phyloP scores from a whole-genome alignment of 2,797 vertebrate species.

The Pseudochaenichthys georgianus region DNA sequence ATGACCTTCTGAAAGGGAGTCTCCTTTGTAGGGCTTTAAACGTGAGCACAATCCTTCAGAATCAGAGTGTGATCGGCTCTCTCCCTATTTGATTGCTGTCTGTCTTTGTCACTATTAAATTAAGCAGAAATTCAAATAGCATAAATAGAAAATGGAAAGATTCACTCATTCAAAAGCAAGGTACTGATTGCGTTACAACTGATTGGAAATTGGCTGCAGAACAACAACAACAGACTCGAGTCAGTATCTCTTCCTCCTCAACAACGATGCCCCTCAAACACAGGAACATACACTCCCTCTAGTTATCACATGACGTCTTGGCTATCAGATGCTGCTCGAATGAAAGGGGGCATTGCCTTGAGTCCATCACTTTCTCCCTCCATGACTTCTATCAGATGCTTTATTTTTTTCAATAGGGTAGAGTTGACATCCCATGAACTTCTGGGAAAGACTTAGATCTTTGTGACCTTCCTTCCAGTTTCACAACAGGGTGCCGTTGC shows the following conservation, averaged over 20 bases:
- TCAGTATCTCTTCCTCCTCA: slow-evolving; percentile 1
- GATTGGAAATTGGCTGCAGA: background rate
- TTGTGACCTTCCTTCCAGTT: slow-evolving; percentile 6
- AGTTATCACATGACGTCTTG: slow-evolving; percentile 50
- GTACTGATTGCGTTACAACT: background rate
- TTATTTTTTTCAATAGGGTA: background rate
- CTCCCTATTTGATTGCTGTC: no score
- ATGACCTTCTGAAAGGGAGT: background rate
- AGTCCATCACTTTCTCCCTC: background rate
- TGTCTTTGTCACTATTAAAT: no score
- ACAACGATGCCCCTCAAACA: background rate
- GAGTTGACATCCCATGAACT: background rate
- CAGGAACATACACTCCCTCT: slow-evolving; percentile 15
- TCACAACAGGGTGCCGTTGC: slow-evolving; percentile 28
- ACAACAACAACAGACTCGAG: background rate
- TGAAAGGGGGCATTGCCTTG: slow-evolving; percentile 18
- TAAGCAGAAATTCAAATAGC: no score
- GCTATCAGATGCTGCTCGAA: slow-evolving; percentile 15
- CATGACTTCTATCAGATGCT: background rate
- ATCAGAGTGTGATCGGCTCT: no score
- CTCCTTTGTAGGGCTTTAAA: background rate
- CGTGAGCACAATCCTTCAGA: background rate
- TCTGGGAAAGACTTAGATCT: slow-evolving; percentile 5
- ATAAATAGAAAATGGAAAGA: no score
- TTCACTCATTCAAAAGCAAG: background rate